Evolutionary conservation across 2,888 invertebrate species (phyloP).

Genomic region (Lepidocyrtinus sp.): DNA sequence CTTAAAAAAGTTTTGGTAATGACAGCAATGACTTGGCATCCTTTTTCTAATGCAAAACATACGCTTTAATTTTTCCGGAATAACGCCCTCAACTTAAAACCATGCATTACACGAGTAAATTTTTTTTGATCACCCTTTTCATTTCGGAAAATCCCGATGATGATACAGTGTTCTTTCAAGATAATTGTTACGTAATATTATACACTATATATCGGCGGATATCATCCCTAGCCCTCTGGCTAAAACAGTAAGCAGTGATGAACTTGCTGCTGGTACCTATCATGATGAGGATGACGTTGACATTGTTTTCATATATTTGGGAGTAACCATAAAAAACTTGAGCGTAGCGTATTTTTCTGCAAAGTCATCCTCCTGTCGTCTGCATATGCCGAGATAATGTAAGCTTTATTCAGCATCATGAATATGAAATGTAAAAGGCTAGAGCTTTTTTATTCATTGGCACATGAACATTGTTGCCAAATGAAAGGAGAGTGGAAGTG

Average conservation of each 20-base stretch:
- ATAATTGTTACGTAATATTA: constrained; percentile 19
- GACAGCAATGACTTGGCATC: not conserved
- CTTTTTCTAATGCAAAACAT: not conserved
- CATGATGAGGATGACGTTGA: constrained; percentile 31
- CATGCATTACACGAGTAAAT: not conserved
- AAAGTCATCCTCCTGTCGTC: constrained; percentile 56
- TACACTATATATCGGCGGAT: too few relatives aligned
- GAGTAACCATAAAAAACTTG: constrained; percentile 35
- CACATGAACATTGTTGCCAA: constrained; percentile 34
- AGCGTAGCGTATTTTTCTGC: constrained; percentile 40
- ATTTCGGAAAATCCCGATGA: not conserved
- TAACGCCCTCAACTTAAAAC: constrained; percentile 16
- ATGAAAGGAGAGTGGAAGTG: constrained; percentile 11
- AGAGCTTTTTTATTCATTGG: constrained; percentile 55
- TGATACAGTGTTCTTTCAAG: not conserved
- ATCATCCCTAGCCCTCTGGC: not conserved
- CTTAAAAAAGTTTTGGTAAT: not conserved
- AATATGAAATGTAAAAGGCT: too few relatives aligned
- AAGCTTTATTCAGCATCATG: too few relatives aligned
- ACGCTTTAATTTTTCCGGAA: constrained; percentile 5
- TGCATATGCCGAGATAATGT: constrained; percentile 22
- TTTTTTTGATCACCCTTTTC: not conserved
- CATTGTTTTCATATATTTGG: constrained; percentile 13
- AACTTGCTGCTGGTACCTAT: not conserved
- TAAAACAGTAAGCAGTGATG: constrained; percentile 4